Conservation (phyloP, 2,113 vertebrate species). For the Poecile atricapillus region DNA sequence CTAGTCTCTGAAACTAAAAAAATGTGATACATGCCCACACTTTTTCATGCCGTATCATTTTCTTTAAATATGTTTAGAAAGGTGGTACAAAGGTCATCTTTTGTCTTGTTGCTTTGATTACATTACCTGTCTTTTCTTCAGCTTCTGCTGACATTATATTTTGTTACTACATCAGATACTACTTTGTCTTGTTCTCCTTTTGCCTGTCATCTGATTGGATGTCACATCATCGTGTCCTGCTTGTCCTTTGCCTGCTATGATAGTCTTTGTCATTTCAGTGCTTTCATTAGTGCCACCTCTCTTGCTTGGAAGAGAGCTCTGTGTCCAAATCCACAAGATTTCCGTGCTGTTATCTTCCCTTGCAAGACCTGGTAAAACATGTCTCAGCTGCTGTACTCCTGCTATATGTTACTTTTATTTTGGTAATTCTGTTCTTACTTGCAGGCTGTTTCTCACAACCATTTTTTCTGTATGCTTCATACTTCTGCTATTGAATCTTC, state of each 20-base stretch:
- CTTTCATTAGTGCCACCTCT: neutral
- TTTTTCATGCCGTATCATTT: neutral
- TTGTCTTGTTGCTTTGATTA: neutral
- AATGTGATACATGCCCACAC: neutral
- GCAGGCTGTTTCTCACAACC: neutral
- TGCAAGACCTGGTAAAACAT: neutral
- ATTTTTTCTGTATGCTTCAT: neutral
- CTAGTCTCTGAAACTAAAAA: neutral
- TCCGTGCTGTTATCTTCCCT: neutral
- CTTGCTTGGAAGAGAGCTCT: neutral
- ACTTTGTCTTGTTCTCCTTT: neutral
- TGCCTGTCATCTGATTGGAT: neutral
- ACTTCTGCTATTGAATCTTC: neutral
- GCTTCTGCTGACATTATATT: neutral
- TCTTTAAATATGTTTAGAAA: neutral
- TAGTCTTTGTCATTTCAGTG: neutral
- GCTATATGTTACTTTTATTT: neutral
- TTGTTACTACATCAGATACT: neutral
- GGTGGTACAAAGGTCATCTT: neutral
- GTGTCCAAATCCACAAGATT: neutral
- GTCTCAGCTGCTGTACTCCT: neutral
- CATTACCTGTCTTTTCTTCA: neutral
- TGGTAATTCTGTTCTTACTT: neutral
- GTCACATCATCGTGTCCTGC: neutral
- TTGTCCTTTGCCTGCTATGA: neutral